These are phyloP conservation scores for Charadrius vociferus DNA, from an alignment of 2,113 vertebrate genomes.

Conservation along the genomic window DNA sequence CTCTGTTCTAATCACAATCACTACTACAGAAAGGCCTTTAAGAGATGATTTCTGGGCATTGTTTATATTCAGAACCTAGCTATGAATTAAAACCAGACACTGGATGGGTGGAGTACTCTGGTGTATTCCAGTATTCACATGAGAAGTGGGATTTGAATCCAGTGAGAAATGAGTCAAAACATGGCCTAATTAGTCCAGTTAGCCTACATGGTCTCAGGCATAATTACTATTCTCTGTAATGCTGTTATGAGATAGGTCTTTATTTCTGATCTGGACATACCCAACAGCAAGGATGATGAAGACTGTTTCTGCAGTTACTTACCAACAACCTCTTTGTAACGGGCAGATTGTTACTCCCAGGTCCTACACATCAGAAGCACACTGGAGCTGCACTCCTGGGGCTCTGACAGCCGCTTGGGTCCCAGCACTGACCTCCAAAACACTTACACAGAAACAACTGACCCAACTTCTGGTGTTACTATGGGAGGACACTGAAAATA, in stretches of 20 bases:
- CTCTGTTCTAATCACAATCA: neutral
- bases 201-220: neutral
- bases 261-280: neutral
- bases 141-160: neutral
- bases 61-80: neutral
- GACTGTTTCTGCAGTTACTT: neutral
- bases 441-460: neutral
- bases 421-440: neutral
- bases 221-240: neutral
- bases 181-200: neutral
- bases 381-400: neutral
- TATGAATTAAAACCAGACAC: neutral
- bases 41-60: neutral
- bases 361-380: neutral
- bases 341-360: neutral
- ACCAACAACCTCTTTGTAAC: accelerated
- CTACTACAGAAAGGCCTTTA: neutral
- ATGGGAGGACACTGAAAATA: neutral
- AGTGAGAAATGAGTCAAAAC: neutral
- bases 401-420: neutral
- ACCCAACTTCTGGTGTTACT: neutral
- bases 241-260: neutral
- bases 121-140: neutral
- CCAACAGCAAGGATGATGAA: neutral
- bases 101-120: neutral